Conservation (phyloP, 37 sponge, comb jelly and placozoan genomes). For the Spongilla lacustris region DNA sequence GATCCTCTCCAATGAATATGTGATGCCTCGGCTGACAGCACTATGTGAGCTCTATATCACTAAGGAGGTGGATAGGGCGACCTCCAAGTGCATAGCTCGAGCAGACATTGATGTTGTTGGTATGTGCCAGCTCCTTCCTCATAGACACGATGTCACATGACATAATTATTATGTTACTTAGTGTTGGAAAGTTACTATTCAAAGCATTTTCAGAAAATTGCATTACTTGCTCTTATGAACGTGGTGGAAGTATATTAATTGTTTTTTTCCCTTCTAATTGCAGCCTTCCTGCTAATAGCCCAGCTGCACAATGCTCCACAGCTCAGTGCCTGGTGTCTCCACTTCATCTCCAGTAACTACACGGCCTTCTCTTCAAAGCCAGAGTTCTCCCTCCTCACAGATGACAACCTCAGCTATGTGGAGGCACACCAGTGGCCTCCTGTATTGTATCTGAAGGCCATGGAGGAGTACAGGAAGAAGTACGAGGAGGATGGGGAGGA, state of each 20-base stretch:
- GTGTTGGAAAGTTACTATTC: too few species aligned
- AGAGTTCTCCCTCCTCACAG: slow-evolving; percentile 43
- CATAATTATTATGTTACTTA: too few species aligned
- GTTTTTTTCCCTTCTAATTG: too few species aligned
- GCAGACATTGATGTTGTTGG: slow-evolving; percentile 81
- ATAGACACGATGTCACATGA: too few species aligned
- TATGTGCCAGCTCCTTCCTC: slow-evolving; percentile 7
- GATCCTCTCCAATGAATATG: slow-evolving; percentile 77
- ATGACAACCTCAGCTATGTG: slow-evolving; percentile 30
- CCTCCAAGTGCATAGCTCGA: slow-evolving; percentile 54
- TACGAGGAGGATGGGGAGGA: slow-evolving; percentile 49
- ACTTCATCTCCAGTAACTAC: slow-evolving; percentile 87
- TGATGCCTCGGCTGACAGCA: slow-evolving; percentile 70
- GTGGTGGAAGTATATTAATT: too few species aligned
- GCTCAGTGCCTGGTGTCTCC: slow-evolving; percentile 82
- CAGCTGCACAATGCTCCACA: slow-evolving; percentile 88
- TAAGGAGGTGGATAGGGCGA: slow-evolving; percentile 79
- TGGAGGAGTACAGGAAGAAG: slow-evolving; percentile 83
- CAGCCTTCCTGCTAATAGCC: slow-evolving; percentile 71
- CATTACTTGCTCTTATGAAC: too few species aligned
- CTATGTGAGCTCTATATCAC: slow-evolving; percentile 89
- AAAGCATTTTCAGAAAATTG: too few species aligned
- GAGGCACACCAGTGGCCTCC: slow-evolving; percentile 85
- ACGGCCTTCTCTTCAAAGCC: slow-evolving; percentile 55
- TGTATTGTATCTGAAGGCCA: slow-evolving; percentile 58